Evolutionary conservation across 2,113 vertebrate species (phyloP), one percentile per base, ranked within the genome.

Genomic region (Donacobius atricapilla): DNA sequence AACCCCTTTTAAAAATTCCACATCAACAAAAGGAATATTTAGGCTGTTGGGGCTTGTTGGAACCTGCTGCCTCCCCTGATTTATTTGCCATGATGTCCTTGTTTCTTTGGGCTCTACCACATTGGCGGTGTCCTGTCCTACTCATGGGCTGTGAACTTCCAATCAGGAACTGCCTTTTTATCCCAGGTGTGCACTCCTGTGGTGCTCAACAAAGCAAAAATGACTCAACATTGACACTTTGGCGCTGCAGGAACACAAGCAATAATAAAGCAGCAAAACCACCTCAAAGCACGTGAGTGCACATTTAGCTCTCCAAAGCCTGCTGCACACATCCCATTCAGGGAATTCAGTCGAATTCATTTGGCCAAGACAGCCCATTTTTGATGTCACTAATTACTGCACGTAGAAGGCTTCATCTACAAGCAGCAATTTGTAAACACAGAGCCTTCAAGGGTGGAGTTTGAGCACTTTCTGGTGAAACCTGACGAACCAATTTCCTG

Each of bases 41-140:
- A 57, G 37, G n/a, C 44, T 42, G 3, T 3, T 42, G 23, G 39
- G 37, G 39, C 15, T 16, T 33, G 9, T 33, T 23, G 8, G 50
- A 89, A 70, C 22, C 45, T 8, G 3, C 44, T 40, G 53, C 33
- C 30, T 57, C 19, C 22, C 4, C 71, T 8, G 39, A 30, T 50
- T 39, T 60, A 35, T 23, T 11, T 31, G 0, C 10, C 20, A 3
- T 0, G 7, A 19, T 16, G 11, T 42, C 4, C 1, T 13, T 3
- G 3, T 14, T 76, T 35, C 22, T 50, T 31, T 42, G 33, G 40
- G 63, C 45, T 76, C 44, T 27, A 0, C 22, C n/a, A n/a, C 81
- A 30, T 7, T 37, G 13, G 15, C 21, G 58, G 11, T 35, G n/a
- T 51, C 31, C 64, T 44, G 27, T 23, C 16, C 21, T 1, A 7